A percentile compares a stretch with the other conserved stretches of the same genome.
These are phyloP conservation scores for Thamnophis elegans DNA, from an alignment of 2,797 vertebrate genomes.

Conservation along the genomic window DNA sequence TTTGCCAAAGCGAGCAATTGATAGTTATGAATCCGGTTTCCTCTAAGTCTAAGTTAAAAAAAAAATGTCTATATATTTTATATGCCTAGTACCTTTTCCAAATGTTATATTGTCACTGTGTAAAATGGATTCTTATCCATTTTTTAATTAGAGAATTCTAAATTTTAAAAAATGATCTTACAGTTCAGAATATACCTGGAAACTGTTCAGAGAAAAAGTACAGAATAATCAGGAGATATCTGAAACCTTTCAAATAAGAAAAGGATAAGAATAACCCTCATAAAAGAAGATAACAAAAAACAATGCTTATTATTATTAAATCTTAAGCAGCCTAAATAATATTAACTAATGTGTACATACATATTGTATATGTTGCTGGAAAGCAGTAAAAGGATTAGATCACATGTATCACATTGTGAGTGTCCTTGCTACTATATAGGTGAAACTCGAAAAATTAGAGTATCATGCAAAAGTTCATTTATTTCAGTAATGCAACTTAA, in stretches of 20 bases:
- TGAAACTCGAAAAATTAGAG: too few relatives aligned
- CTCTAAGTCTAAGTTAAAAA: constrained; percentile 68
- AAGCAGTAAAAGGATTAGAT: background rate
- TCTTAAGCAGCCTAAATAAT: background rate
- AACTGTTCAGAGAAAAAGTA: background rate
- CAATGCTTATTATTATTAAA: background rate
- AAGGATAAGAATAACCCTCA: background rate
- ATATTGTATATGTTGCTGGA: background rate
- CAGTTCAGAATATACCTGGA: background rate
- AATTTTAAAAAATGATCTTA: constrained; percentile 33
- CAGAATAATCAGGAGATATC: background rate
- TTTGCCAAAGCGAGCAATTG: constrained; percentile 75
- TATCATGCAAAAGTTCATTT: too few relatives aligned
- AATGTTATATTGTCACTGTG: constrained; percentile 52
- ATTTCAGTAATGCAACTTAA: too few relatives aligned
- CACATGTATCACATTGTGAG: background rate
- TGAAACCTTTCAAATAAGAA: background rate
- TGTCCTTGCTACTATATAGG: background rate
- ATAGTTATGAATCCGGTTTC: constrained; percentile 78
- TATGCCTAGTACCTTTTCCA: constrained; percentile 59
- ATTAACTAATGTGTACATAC: background rate
- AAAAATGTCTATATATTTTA: constrained; percentile 67
- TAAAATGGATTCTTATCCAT: constrained; percentile 41
- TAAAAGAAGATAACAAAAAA: background rate
- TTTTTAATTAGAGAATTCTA: constrained; percentile 6